Evolutionary conservation across 2,797 vertebrate genomes (phyloP), one percentile per base, ranked within the genome.

Genomic region (Neostethus bicornis): DNA sequence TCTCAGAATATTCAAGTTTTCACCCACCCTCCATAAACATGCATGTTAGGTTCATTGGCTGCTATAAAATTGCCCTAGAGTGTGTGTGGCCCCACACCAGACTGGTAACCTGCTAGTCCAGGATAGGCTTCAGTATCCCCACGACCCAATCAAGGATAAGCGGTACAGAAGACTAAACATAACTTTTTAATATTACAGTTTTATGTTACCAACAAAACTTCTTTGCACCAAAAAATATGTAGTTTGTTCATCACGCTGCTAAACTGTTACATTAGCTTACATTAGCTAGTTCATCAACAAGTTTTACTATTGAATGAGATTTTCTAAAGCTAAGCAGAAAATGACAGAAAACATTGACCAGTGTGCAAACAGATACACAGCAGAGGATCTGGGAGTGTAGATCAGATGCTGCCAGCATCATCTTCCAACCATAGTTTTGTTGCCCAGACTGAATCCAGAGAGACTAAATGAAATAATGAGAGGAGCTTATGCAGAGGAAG

Each of bases 391-490:
- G 81, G 73, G 83, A 72, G 79, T 70, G 76, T 76, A 55, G 53
- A 21, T 56, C 64, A 31, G 25, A 77, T 21, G 66, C 48, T 83
- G 83, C 81, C 80, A 83, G 66, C 55, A 66, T 48, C 49, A 75
- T 76, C 80, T 83, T 88, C 85, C 82, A 67, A 59, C 75, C 72
- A 63, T 58, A 73, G 53, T 66, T 73, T 39, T 72, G 70, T 57
- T 77, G 48, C 75, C 65, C 50, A n/a, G 70, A 61, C 60, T 68
- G 67, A 34, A 81, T 81, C 66, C 73, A 74, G 73, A 65, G 53
- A 61, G 67, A 75, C 52, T 70, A 60, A 70, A 70, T 61, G 20
- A 77, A 78, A 65, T 73, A 61, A 72, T 51, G 55, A 71, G 35
- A 65, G 53, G 66, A 59, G 67, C 70, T 70, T 70, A 71, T 76